Evolutionary conservation across 2,888 invertebrate genomes (phyloP), one percentile per base, ranked within the genome.

Genomic region (Drosophila kuntzei): DNA sequence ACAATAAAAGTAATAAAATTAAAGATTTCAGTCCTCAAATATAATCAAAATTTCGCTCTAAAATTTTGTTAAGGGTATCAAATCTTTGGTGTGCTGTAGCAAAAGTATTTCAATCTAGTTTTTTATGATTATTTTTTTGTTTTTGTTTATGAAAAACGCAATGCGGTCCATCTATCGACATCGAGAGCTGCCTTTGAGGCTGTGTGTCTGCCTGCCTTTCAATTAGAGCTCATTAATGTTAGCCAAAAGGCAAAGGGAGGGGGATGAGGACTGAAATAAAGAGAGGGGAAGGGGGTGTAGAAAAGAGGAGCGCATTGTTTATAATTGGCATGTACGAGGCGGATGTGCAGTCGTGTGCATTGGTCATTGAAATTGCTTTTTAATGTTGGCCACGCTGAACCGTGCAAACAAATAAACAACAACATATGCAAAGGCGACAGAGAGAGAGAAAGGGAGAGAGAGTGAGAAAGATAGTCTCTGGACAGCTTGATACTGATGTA

Each of bases 291-390:
- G 9, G 16, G 18, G 1, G 6, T 3, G 55, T 27, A 46, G 27
- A 39, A 41, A 1, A 11, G 16, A 39, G 54, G 27, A 41, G 43
- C 36, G 62, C 74, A 64, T 86, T 86, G 87, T 83, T 82, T 86
- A 75, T 77, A 79, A 82, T 80, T 82, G 86, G 63, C 76, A 65
- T 68, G 46, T 44, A 46, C 18, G 58, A 22, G 34, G 50, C 55
- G 63, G 55, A 54, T 83, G 80, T 80, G 80, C 70, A 83, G 68
- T 80, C 75, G 84, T 84, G 80, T 80, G 80, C 84, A 80, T 71
- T 84, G 84, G 75, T 78, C 79, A 81, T 81, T 79, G 79, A 79
- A 79, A 79, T 79, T 81, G 81, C 75, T 81, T 79, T 81, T 79
- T 79, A 81, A 81, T 79, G 81, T 79, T 69, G 74, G 50, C 58